Base-by-base conservation (phyloP, 2,888 invertebrate genomes). In the Eilema griseolum region DNA sequence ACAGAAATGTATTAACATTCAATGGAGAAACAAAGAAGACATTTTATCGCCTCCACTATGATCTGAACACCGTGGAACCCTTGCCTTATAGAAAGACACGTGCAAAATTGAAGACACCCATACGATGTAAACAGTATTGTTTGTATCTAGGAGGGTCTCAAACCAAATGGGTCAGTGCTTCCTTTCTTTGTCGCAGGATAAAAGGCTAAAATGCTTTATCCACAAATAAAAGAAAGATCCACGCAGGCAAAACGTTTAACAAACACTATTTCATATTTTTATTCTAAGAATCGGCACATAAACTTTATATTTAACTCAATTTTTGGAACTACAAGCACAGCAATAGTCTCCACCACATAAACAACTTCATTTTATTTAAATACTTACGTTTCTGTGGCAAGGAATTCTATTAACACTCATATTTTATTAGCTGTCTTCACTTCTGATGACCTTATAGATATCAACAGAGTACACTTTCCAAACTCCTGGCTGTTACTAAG, bases 241-340 rank as follows among this genome's bases (percentile, higher is more conserved):
- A 1, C 10, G 1, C 5, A 8, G 10, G 8, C 8, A 33, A 33
- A 33, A 33, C 31, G 31, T 33, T 28, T 33, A 4, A 33, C 3
- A 33, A 33, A 33, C 31, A 37, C 2, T 11, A 37, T 37, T 11
- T 1, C 5, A 37, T 12, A 37, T 1, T 37, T 37, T 12, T 12
- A 37, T 0, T 7, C 41, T 41, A 23, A 37, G 12, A 52, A 56
- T 28, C 31, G 33, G 63, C 66, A 66, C 68, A 72, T 71, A 68
- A 81, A 11, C 73, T 74, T 23, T 26, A 70, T 69, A 69, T 41
- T 33, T 57, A 24, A 12, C 68, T 67, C 60, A 69, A 31, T 56
- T n/a, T 61, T 69, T 33, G 31, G 20, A 59, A 69, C 20, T 37
- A 31, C 3, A 11, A 37, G 37, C 28, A 31, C 46, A 28, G 23